Percentiles rank a stretch among this genome's conserved stretches.
phyloP scores from a whole-genome alignment of 1,140 invertebrate species.

The Bilobella aurantiaca region DNA sequence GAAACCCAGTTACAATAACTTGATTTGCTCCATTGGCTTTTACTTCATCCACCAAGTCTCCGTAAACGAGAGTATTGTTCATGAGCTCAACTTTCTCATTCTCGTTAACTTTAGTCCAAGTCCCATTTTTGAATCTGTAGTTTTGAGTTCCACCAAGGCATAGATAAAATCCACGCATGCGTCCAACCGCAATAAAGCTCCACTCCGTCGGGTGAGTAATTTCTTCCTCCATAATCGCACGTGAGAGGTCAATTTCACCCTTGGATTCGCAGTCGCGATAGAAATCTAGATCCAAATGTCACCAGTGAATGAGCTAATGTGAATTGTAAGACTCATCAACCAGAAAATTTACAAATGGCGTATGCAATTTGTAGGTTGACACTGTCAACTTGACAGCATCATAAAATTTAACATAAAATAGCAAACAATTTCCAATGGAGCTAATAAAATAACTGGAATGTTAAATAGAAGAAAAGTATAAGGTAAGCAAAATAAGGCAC shows the following conservation, averaged over 20 bases:
- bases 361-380: too few species aligned
- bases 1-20: conserved; percentile 47
- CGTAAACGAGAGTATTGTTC: conserved; percentile 62
- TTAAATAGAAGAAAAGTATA: too few species aligned
- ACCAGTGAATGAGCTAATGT: not conserved
- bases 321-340: too few species aligned
- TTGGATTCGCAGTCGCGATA: conserved; percentile 21
- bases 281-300: conserved; percentile 19
- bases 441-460: too few species aligned
- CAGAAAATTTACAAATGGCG: too few species aligned
- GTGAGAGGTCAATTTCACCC: conserved; percentile 36
- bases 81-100: conserved; percentile 52
- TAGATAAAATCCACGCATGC: conserved; percentile 43
- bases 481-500: too few species aligned
- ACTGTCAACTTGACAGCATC: too few species aligned
- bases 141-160: conserved; percentile 34
- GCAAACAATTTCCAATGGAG: too few species aligned
- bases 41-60: conserved; percentile 69
- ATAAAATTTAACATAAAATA: too few species aligned
- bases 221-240: conserved; percentile 15
- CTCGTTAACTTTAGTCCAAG: conserved; percentile 45
- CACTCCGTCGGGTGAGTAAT: conserved; percentile 49
- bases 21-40: conserved; percentile 41
- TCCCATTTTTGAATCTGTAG: conserved; percentile 25
- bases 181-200: conserved; percentile 54